A percentile compares a stretch with the other conserved stretches of the same genome.
These are phyloP conservation scores for Catharus ustulatus DNA, from an alignment of 2,797 vertebrate species.

Conservation along the genomic window DNA sequence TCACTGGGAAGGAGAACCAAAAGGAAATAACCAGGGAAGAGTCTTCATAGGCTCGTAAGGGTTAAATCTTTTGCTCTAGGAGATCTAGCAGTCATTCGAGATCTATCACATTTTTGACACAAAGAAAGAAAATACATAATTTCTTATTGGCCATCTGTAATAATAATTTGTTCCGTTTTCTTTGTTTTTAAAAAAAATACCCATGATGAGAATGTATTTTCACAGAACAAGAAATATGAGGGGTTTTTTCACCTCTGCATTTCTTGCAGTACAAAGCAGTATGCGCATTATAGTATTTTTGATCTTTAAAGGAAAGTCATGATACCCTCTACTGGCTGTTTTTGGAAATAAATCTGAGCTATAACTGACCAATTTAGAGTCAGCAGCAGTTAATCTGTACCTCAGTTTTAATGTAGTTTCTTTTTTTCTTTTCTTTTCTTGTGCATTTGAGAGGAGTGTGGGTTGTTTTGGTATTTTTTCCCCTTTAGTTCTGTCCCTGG, in stretches of 20 bases:
- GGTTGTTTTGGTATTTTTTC: not conserved
- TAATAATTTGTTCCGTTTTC: not conserved
- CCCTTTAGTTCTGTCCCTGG: not conserved
- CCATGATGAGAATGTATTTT: not conserved
- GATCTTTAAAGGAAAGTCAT: constrained; percentile 6
- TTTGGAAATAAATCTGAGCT: not conserved
- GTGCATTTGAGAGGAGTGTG: not conserved
- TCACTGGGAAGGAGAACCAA: not conserved
- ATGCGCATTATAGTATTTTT: not conserved
- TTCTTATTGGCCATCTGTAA: constrained; percentile 5
- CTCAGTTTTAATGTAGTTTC: not conserved
- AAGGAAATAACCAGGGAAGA: not conserved
- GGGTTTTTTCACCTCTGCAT: not conserved
- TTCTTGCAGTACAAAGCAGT: not conserved
- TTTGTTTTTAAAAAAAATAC: not conserved
- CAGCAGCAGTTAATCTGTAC: not conserved
- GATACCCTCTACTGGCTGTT: constrained; percentile 51
- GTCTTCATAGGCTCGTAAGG: not conserved
- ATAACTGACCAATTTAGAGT: not conserved
- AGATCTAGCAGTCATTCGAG: not conserved
- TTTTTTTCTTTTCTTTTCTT: not conserved
- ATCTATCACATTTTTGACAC: not conserved
- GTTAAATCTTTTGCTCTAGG: not conserved
- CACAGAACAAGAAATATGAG: not conserved
- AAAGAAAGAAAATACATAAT: not conserved